These are phyloP conservation scores for Plutomurus gul DNA, from an alignment of 1,140 invertebrate species.

Conservation along the genomic window DNA sequence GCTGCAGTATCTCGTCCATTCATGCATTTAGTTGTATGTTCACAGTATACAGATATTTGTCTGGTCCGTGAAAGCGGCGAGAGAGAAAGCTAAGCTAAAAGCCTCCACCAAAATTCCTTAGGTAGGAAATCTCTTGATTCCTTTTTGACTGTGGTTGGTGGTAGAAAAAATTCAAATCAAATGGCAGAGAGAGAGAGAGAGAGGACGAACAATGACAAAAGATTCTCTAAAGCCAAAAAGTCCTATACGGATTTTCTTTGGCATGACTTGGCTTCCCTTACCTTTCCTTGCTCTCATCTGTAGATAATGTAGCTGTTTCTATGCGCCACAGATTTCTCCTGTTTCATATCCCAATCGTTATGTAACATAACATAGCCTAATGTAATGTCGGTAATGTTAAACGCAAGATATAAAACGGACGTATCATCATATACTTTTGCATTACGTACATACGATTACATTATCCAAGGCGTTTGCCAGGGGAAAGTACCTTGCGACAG, in stretches of 20 bases:
- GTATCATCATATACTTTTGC: too few relatives aligned
- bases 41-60: too few relatives aligned
- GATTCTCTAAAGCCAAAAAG: not conserved
- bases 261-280: not conserved
- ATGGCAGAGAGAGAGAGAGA: not conserved
- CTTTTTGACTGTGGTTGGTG: not conserved
- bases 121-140: not conserved
- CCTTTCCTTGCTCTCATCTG: not conserved
- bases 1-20: too few relatives aligned
- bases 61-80: too few relatives aligned
- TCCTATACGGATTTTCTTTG: not conserved
- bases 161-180: conserved; percentile 3
- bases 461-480: too few relatives aligned
- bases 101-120: too few relatives aligned
- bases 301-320: conserved; percentile 5
- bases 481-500: too few relatives aligned
- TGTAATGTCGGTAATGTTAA: not conserved
- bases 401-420: not conserved
- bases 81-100: not conserved
- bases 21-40: too few relatives aligned
- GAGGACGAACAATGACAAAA: conserved; percentile 5
- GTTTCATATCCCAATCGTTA: conserved; percentile 18
- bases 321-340: not conserved
- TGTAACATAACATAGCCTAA: not conserved
- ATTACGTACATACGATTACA: too few relatives aligned